Base-by-base conservation (phyloP, 2,113 vertebrate genomes). In the Thunnus thynnus region DNA sequence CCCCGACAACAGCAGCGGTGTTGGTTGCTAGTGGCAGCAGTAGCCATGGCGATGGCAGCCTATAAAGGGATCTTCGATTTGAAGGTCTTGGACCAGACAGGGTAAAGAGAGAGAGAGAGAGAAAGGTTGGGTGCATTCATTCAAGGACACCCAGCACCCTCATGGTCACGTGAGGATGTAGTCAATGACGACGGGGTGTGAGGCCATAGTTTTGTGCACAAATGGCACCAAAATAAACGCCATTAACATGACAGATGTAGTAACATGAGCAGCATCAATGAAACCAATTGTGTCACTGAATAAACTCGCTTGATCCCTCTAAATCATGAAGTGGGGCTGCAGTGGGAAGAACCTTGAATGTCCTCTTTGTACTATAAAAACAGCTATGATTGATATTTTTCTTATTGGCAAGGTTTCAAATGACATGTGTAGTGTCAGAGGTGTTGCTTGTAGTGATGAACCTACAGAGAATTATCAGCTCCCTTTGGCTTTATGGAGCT, bases 1-100 rank as follows among this genome's bases (percentile, higher is more conserved):
- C 67, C 82, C 65, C 8, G 4, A 64, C 82, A 85, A 75, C 84
- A 76, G 82, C 78, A 84, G 87, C 11, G 6, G 85, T 58, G 76
- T 55, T 78, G 73, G 92, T 90, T 88, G 82, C 88, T 18, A 76
- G 30, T 51, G 80, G 84, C 88, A 88, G 77, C 79, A 25, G 90
- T 89, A 44, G 63, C 82, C 81, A 83, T 72, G 80, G 86, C 17
- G 50, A 92, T 82, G 83, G 86, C 58, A 81, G 80, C 46, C 76
- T 65, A 80, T 87, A 83, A 90, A 84, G 84, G 80, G 84, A 82
- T 92, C 88, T 81, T 91, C 67, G 46, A 72, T 89, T 89, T 84
- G 67, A 92, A 81, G 75, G 86, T 87, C 76, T 81, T 81, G 68
- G 64, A 79, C 22, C 30, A 86, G 66, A 86, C 81, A 83, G 72